phyloP scores from a whole-genome alignment of 2,113 vertebrate species.

The Rhombomys opimus region DNA sequence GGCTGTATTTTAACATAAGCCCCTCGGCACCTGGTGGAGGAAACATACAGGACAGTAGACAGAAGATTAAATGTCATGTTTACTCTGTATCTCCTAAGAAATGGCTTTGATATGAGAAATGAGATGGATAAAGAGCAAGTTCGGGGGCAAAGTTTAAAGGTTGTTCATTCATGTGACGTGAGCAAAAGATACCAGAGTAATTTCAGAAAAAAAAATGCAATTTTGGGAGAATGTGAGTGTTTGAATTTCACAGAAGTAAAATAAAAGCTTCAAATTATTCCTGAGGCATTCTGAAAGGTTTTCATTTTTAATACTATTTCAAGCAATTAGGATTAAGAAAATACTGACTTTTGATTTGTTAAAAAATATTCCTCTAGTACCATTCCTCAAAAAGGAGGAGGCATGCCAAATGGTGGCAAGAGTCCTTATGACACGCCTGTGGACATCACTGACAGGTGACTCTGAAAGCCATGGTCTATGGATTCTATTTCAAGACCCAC shows the following conservation, averaged over 20 bases:
- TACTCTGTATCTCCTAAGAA: not conserved
- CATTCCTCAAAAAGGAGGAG: slow-evolving; percentile 9
- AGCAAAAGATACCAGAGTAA: not conserved
- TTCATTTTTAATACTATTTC: slow-evolving; percentile 56
- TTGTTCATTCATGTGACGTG: not conserved
- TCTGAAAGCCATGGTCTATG: not conserved
- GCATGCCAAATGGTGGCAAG: not conserved
- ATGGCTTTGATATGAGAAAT: not conserved
- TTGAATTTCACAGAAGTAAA: not conserved
- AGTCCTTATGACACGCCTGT: not conserved
- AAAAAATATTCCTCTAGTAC: slow-evolving; percentile 51
- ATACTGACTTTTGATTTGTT: slow-evolving; percentile 34
- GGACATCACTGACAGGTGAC: not conserved
- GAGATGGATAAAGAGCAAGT: not conserved
- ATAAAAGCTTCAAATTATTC: not conserved
- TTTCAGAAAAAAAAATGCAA: not conserved
- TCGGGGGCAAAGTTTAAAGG: not conserved
- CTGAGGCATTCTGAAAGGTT: not conserved
- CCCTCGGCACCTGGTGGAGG: not conserved
- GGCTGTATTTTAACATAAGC: slow-evolving; percentile 66
- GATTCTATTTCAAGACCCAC: not conserved
- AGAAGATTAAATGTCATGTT: not conserved
- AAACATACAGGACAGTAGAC: not conserved
- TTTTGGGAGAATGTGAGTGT: not conserved
- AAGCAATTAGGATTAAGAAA: slow-evolving; percentile 24